phyloP scores from a whole-genome alignment of 1,140 invertebrate genomes.

The Anastatus disparis region DNA sequence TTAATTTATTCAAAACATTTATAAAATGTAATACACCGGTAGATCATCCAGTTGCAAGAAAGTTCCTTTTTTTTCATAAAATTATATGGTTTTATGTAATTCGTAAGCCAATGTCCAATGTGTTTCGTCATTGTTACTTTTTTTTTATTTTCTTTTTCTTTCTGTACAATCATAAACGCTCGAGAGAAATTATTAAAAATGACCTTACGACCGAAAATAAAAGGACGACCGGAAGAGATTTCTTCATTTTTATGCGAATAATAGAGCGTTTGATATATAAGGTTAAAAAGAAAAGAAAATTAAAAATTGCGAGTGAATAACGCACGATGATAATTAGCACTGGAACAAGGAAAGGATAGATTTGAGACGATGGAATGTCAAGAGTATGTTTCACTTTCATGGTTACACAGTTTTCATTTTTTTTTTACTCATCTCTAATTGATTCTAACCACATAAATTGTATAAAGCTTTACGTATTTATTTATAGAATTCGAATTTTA shows the following conservation, averaged over 20 bases:
- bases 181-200: constrained; percentile 5
- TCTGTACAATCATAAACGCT: background rate
- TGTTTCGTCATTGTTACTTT: background rate
- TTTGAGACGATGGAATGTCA: background rate
- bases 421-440: too few relatives aligned
- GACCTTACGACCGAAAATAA: constrained; percentile 5
- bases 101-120: background rate
- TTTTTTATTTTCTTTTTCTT: too few relatives aligned
- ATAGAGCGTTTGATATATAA: too few relatives aligned
- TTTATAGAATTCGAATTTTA: too few relatives aligned
- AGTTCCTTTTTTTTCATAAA: too few relatives aligned
- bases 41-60: too few relatives aligned
- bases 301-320: constrained; percentile 10
- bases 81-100: background rate
- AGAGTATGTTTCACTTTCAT: background rate
- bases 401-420: too few relatives aligned
- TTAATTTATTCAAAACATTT: too few relatives aligned
- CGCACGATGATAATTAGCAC: constrained; percentile 1
- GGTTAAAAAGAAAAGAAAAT: too few relatives aligned
- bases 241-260: background rate
- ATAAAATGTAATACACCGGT: too few relatives aligned
- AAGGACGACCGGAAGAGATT: constrained; percentile 6
- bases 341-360: constrained; percentile 4
- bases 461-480: too few relatives aligned
- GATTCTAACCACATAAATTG: too few relatives aligned